A percentile compares a stretch with the other conserved stretches of the same genome.
These are phyloP conservation scores for Callyntrura guangdongensis DNA, from an alignment of 2,888 invertebrate genomes.

Conservation along the genomic window DNA sequence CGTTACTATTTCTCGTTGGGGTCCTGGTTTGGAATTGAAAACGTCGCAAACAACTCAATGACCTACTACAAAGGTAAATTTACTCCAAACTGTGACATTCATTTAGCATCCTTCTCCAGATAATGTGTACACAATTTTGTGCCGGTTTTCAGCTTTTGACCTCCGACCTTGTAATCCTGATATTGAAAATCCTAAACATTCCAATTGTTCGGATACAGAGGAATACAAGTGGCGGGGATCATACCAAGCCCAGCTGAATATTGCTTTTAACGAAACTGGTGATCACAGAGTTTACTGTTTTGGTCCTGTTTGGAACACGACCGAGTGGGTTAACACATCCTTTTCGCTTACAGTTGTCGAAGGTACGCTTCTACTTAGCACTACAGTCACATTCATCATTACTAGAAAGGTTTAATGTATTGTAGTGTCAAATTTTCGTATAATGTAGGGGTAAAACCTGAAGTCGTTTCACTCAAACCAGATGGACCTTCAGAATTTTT, in stretches of 20 bases:
- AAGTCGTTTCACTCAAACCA: too few relatives aligned
- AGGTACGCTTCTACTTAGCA: too few relatives aligned
- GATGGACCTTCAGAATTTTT: too few relatives aligned
- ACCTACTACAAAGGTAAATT: constrained; percentile 36
- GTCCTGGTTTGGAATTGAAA: constrained; percentile 62
- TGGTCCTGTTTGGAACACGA: constrained; percentile 73
- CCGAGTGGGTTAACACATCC: constrained; percentile 65
- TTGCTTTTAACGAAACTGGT: not conserved
- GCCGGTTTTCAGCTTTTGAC: constrained; percentile 13
- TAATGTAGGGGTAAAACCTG: too few relatives aligned
- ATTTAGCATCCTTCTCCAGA: too few relatives aligned
- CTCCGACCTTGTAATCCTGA: constrained; percentile 18
- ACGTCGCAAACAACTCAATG: not conserved
- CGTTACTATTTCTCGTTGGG: constrained; percentile 68
- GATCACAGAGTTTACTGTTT: constrained; percentile 44
- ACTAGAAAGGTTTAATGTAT: too few relatives aligned
- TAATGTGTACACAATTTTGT: not conserved
- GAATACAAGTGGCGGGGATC: constrained; percentile 32
- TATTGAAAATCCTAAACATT: too few relatives aligned
- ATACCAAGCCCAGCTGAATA: not conserved
- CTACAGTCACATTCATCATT: too few relatives aligned
- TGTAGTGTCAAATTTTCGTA: too few relatives aligned
- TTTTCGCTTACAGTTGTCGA: constrained; percentile 18
- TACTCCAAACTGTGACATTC: too few relatives aligned
- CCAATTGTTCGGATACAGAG: not conserved